Conservation (phyloP, 2,888 invertebrate genomes). For the Thymelicus acteon region DNA sequence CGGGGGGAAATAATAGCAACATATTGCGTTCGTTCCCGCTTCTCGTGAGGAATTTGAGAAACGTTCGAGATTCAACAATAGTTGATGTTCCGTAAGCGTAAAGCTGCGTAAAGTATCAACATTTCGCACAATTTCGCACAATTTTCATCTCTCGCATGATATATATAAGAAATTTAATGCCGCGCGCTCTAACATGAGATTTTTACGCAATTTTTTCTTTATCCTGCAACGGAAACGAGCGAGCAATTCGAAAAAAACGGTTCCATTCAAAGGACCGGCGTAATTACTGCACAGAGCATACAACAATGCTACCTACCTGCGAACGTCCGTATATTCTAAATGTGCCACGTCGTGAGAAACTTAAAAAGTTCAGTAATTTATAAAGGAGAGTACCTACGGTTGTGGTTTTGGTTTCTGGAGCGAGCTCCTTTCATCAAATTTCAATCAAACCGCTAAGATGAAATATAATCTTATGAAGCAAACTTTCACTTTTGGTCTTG, state of each 20-base stretch:
- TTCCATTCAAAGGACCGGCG: conserved; percentile 50
- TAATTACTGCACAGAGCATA: conserved; percentile 50
- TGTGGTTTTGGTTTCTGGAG: conserved; percentile 9
- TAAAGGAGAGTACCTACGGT: conserved; percentile 12
- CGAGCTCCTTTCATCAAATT: conserved; percentile 18
- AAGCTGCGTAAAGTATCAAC: conserved; percentile 20
- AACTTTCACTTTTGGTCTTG: conserved; percentile 11
- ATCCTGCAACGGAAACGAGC: conserved; percentile 51
- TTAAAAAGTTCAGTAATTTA: conserved; percentile 29
- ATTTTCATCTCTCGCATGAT: conserved; percentile 14
- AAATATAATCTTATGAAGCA: conserved; percentile 35
- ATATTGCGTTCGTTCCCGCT: conserved; percentile 41
- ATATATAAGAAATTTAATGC: conserved; percentile 31
- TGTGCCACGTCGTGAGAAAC: conserved; percentile 31
- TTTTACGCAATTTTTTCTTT: conserved; percentile 49
- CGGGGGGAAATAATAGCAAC: conserved; percentile 21
- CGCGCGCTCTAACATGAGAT: conserved; percentile 15
- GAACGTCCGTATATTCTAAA: conserved; percentile 29
- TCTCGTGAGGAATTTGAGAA: conserved; percentile 45
- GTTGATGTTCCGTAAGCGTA: conserved; percentile 34
- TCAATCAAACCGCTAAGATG: conserved; percentile 27
- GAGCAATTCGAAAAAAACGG: conserved; percentile 49
- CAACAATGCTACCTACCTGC: conserved; percentile 48
- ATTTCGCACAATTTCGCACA: neutral
- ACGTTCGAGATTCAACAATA: conserved; percentile 48